A percentile compares a stretch with the other conserved stretches of the same genome.
phyloP scores from a whole-genome alignment of 2,113 vertebrate species.

The Colinus virginianus region DNA sequence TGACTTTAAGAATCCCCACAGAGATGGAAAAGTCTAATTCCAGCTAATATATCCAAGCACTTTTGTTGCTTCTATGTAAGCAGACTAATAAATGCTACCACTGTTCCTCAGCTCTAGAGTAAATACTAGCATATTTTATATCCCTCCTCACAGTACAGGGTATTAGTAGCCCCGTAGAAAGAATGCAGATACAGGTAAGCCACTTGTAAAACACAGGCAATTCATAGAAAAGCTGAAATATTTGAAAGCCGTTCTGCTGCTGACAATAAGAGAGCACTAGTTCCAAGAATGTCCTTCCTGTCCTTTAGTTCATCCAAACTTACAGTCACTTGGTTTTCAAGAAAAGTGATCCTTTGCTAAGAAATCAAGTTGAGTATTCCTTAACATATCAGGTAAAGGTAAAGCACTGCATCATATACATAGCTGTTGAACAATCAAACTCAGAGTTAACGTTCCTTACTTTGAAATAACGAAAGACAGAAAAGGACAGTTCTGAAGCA shows the following conservation, averaged over 20 bases:
- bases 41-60: background rate
- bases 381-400: background rate
- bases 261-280: background rate
- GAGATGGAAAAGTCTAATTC: background rate
- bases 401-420: background rate
- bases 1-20: background rate
- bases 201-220: background rate
- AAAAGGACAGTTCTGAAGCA: background rate
- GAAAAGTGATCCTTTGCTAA: background rate
- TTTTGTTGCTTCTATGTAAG: background rate
- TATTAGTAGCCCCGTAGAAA: background rate
- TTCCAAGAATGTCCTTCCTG: background rate
- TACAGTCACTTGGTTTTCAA: fast-evolving
- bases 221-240: background rate
- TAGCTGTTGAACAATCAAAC: background rate
- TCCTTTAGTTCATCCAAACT: background rate
- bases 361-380: background rate
- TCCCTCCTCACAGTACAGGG: background rate
- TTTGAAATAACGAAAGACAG: background rate
- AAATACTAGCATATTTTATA: background rate
- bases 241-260: background rate
- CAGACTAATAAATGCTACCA: background rate
- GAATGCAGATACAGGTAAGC: background rate
- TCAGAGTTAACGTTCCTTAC: background rate
- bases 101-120: background rate